Evolutionary conservation across 2,797 vertebrate species (phyloP), one percentile per base, ranked within the genome.

Genomic region (Discoglossus pictus): DNA sequence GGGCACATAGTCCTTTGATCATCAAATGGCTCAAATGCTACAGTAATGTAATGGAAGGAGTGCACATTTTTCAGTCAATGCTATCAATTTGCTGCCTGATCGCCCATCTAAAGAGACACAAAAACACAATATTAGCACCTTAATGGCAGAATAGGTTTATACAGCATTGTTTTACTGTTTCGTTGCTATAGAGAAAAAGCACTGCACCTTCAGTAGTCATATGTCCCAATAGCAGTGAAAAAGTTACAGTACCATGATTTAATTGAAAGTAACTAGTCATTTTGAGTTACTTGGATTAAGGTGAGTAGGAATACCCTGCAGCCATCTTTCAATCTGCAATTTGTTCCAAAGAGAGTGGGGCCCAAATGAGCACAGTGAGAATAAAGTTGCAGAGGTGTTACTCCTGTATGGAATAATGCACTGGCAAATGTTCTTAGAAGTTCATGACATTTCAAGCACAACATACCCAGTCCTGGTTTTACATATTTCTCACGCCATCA

Each of bases 391-490:
- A 50, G 44, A 58, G 18, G 34, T 48, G 40, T 43, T 44, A 60
- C 17, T 35, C 21, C 38, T 58, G 68, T 61, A 71, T 43, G 25
- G 44, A 50, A 35, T 35, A 44, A 71, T 36, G 46, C 68, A 59
- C 68, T 38, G 43, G 35, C n/a, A 70, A 23, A 48, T 44, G 24
- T 58, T 47, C 15, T 63, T 21, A 27, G n/a, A n/a, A 64, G 36
- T 56, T 36, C 44, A 38, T 18, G 23, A 59, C 47, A 52, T n/a
- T 36, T 31, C 27, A 31, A 55, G 25, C n/a, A 6, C 18, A 58
- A 64, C 16, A 39, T 65, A 58, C 46, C 53, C 68, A 71, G 68
- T 71, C 68, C 68, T 71, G 68, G 61, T 71, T 71, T 71, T 71
- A 64, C 68, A 71, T 64, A 52, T 58, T 64, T 15, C 43, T 58